phyloP scores from a whole-genome alignment of 2,797 vertebrate genomes.

The Hydrophis major region DNA sequence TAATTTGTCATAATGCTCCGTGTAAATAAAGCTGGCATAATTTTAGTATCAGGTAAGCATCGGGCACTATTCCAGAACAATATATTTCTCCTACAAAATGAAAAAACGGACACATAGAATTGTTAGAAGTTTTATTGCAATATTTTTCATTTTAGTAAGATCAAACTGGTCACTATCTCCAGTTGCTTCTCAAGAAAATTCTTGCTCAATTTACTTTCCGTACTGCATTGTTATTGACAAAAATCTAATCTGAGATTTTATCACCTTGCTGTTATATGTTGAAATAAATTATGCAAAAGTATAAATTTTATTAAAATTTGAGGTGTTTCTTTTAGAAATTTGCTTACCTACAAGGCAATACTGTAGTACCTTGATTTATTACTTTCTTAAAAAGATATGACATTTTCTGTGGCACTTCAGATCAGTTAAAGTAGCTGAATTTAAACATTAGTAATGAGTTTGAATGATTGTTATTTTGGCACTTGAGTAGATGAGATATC shows the following conservation, averaged over 20 bases:
- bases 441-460: constrained; percentile 57
- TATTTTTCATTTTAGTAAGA: constrained; percentile 40
- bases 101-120: constrained; percentile 18
- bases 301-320: constrained; percentile 53
- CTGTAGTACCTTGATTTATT: constrained; percentile 43
- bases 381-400: constrained; percentile 60
- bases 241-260: constrained; percentile 46
- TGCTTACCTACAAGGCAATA: constrained; percentile 52
- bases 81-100: not conserved
- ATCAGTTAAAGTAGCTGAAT: constrained; percentile 58
- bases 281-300: constrained; percentile 46
- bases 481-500: constrained; percentile 60
- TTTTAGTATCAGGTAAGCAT: not conserved
- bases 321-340: constrained; percentile 61
- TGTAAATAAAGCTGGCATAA: not conserved
- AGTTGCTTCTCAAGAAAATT: constrained; percentile 49
- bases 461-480: constrained; percentile 64
- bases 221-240: constrained; percentile 35
- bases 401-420: constrained; percentile 48
- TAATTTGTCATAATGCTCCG: not conserved
- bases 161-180: constrained; percentile 35
- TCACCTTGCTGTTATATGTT: constrained; percentile 46
- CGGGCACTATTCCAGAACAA: not conserved
- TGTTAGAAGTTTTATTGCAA: constrained; percentile 70
- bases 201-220: constrained; percentile 32